These are phyloP conservation scores for Zaprionus davidi DNA, from an alignment of 1,140 invertebrate species.

Conservation along the genomic window DNA sequence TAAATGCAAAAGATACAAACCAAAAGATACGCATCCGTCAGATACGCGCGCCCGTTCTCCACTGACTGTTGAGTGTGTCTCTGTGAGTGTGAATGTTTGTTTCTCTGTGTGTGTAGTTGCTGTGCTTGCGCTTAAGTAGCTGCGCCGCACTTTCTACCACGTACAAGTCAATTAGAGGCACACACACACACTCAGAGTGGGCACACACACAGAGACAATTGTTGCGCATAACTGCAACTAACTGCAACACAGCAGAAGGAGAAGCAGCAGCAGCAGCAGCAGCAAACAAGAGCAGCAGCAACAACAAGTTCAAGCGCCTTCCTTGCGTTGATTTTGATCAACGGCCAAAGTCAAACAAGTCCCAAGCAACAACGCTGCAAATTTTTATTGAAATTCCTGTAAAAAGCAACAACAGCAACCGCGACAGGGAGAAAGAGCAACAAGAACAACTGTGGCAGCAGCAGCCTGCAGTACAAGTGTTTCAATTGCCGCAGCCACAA, in stretches of 20 bases:
- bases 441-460: constrained; percentile 36
- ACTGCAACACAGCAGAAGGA: constrained; percentile 55
- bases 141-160: constrained; percentile 70
- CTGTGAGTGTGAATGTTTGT: not conserved
- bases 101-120: constrained; percentile 27
- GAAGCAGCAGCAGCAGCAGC: constrained; percentile 21
- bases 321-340: constrained; percentile 54
- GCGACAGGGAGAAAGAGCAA: constrained; percentile 11
- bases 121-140: constrained; percentile 50
- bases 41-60: constrained; percentile 36
- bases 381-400: constrained; percentile 82
- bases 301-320: constrained; percentile 79
- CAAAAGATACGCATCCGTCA: constrained; percentile 63
- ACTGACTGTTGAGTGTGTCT: constrained; percentile 13
- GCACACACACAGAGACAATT: constrained; percentile 51
- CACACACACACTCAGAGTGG: constrained; percentile 41
- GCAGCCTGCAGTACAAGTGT: constrained; percentile 70
- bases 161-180: constrained; percentile 79
- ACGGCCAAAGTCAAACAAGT: constrained; percentile 79
- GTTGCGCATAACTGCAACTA: constrained; percentile 80
- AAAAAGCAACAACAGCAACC: constrained; percentile 60
- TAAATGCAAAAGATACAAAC: constrained; percentile 64
- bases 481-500: constrained; percentile 71
- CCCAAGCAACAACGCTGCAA: constrained; percentile 76
- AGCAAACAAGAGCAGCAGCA: constrained; percentile 41